phyloP scores from a whole-genome alignment of 2,113 vertebrate species.

The Sisor rabdophorus region DNA sequence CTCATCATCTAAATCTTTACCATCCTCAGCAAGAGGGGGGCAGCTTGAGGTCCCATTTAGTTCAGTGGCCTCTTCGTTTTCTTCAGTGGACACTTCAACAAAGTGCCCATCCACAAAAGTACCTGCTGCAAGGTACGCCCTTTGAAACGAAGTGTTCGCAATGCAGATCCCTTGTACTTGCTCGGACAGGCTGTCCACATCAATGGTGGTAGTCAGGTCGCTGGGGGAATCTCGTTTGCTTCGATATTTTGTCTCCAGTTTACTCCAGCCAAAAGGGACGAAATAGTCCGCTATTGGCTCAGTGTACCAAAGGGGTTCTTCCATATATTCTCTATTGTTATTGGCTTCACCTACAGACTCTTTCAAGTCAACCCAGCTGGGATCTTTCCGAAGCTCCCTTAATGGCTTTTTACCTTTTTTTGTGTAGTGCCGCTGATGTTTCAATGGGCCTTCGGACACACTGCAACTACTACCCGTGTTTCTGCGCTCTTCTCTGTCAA shows the following conservation, averaged over 20 bases:
- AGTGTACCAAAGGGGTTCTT: slow-evolving; percentile 98
- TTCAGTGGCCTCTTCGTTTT: slow-evolving; percentile 83
- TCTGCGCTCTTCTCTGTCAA: slow-evolving; percentile 76
- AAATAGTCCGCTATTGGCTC: slow-evolving; percentile 95
- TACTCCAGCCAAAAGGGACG: slow-evolving; percentile 88
- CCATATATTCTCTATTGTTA: slow-evolving; percentile 86
- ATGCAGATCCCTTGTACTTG: slow-evolving; percentile 86
- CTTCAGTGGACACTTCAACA: slow-evolving; percentile 90
- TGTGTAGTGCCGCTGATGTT: slow-evolving; percentile 75
- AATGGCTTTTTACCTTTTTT: slow-evolving; percentile 83
- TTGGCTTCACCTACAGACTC: slow-evolving; percentile 75
- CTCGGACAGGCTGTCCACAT: slow-evolving; percentile 80
- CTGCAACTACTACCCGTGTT: slow-evolving; percentile 72
- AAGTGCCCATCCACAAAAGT: slow-evolving; percentile 97
- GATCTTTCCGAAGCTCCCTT: slow-evolving; percentile 82
- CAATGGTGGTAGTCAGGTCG: slow-evolving; percentile 62
- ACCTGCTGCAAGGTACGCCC: slow-evolving; percentile 91
- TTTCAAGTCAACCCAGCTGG: slow-evolving; percentile 70
- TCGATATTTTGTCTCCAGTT: slow-evolving; percentile 94
- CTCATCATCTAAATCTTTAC: slow-evolving; percentile 92
- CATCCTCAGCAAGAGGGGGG: slow-evolving; percentile 92
- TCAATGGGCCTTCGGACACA: slow-evolving; percentile 64
- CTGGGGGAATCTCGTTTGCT: slow-evolving; percentile 73
- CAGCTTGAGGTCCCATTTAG: slow-evolving; percentile 86
- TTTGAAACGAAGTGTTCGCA: slow-evolving; percentile 79